These are phyloP conservation scores for Centropristis striata DNA, from an alignment of 2,113 vertebrate species.

Conservation along the genomic window DNA sequence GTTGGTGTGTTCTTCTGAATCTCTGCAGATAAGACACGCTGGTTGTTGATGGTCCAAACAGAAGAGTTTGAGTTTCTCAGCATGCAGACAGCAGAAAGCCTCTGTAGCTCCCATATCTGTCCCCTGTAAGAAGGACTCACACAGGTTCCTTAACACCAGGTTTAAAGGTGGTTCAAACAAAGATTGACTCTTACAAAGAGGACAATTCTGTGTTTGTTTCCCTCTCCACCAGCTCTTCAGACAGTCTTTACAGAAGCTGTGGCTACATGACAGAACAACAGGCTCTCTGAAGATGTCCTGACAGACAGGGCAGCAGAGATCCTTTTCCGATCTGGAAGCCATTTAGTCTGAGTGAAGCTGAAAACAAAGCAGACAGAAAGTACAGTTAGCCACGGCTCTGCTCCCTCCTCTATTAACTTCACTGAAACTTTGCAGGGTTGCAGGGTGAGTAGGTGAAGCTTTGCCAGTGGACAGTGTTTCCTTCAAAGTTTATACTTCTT, in stretches of 20 bases:
- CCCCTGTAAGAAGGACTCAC: background rate
- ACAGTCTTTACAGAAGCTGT: conserved; percentile 2
- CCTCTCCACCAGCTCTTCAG: background rate
- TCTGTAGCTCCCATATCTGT: background rate
- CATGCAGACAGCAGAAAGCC: too few species aligned
- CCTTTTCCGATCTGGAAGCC: background rate
- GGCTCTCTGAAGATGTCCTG: background rate
- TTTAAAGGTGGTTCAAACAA: too few species aligned
- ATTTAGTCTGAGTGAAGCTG: background rate
- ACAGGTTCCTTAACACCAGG: background rate
- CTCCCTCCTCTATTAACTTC: too few species aligned
- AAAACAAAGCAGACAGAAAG: too few species aligned
- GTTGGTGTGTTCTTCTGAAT: background rate
- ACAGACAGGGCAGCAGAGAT: too few species aligned
- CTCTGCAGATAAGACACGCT: too few species aligned
- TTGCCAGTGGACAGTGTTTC: too few species aligned
- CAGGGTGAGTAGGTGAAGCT: too few species aligned
- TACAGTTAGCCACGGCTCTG: too few species aligned
- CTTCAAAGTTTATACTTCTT: too few species aligned
- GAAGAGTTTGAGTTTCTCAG: background rate
- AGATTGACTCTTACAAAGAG: background rate
- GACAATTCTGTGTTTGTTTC: background rate
- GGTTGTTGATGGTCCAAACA: too few species aligned
- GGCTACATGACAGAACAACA: background rate
- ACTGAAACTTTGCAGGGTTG: too few species aligned